These are phyloP conservation scores for Peromyscus californicus DNA, from an alignment of 2,113 vertebrate species.

Conservation along the genomic window DNA sequence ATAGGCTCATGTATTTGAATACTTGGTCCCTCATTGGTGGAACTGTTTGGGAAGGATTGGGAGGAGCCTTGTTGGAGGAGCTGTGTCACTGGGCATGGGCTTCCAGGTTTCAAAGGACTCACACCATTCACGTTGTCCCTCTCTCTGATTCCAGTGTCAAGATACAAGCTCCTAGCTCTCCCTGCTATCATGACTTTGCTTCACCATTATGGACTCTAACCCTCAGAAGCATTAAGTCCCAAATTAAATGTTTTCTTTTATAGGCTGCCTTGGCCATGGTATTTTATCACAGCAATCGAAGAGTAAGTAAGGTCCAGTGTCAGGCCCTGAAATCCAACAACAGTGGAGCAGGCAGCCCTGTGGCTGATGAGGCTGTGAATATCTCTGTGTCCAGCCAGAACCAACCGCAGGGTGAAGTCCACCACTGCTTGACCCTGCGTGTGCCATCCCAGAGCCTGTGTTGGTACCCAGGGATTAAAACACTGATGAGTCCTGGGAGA, in stretches of 20 bases:
- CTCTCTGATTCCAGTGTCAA: not conserved
- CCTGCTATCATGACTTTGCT: not conserved
- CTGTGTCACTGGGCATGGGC: not conserved
- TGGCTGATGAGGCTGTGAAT: fast-evolving
- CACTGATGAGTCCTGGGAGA: too few relatives aligned
- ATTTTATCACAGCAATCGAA: not conserved
- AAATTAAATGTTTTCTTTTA: not conserved
- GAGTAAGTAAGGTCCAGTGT: not conserved
- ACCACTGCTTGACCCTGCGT: not conserved
- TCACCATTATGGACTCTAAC: not conserved
- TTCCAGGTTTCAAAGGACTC: not conserved
- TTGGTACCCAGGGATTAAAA: not conserved
- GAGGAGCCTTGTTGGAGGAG: not conserved
- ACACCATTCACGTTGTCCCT: not conserved
- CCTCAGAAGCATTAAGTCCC: not conserved
- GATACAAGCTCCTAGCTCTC: not conserved
- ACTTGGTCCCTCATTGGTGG: not conserved
- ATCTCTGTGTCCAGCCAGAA: fast-evolving
- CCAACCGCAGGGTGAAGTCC: not conserved
- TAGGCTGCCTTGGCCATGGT: not conserved
- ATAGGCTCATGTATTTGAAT: not conserved
- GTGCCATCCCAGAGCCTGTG: too few relatives aligned
- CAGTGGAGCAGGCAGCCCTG: fast-evolving
- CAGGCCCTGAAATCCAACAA: too few relatives aligned
- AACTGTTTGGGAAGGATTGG: not conserved